Evolutionary conservation across 2,888 invertebrate species (phyloP), one percentile per base, ranked within the genome.

Genomic region (Diabrotica balteata): DNA sequence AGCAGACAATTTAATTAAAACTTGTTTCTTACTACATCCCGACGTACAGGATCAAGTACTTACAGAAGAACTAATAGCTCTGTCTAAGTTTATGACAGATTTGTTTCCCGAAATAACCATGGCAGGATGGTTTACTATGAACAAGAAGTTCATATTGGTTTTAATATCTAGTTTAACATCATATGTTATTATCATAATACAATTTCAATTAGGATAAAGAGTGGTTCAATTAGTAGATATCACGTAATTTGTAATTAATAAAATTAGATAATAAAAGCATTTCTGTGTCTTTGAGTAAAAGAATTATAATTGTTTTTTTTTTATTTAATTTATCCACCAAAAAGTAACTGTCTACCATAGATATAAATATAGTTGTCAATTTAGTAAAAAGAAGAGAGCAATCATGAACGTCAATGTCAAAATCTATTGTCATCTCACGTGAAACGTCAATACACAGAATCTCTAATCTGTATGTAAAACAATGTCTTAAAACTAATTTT

Each of bases 391-490:
- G 32, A 32, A 32, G 32, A 32, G 32, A 32, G 32, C 32, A 2
- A 32, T 32, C 32, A 32, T 3, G 32, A 4, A 32, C 32, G 32
- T 32, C 32, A 32, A 32, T 4, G 32, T 32, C 32, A 32, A 32
- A 32, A 2, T 32, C 32, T 32, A 32, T 32, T 32, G 32, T 32
- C 32, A 32, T 32, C 32, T 32, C 32, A 32, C 32, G 32, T 32
- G 32, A 64, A 64, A 64, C 64, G 64, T 64, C 64, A 64, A 64
- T 64, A 64, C 8, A 42, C 57, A 44, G 57, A 62, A 51, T 49
- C 42, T 17, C 50, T 8, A 32, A 32, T 22, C 22, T 55, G 11
- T 17, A 45, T 52, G 45, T 63, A 22, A 64, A 63, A 63, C 52
- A 63, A 63, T 63, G 63, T 58, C 51, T 22, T 50, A 63, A 52